phyloP scores from a whole-genome alignment of 2,888 invertebrate genomes.

The Mimumesa dahlbomi region DNA sequence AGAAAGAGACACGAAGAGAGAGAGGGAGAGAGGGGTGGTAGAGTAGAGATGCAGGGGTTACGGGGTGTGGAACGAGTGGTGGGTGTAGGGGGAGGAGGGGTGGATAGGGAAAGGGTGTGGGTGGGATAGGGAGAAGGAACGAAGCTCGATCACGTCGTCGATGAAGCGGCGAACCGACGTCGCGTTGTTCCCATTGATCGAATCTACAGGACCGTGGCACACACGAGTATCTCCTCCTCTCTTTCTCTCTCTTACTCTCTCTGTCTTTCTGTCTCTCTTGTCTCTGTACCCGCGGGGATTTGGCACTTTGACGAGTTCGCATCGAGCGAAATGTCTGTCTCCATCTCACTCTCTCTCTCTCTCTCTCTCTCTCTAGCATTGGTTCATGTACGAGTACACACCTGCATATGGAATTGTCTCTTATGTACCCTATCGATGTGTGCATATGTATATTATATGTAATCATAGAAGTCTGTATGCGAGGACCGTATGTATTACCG shows the following conservation, averaged over 20 bases:
- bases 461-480: background rate
- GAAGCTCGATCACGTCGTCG: slow-evolving; percentile 57
- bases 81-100: background rate
- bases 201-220: slow-evolving; percentile 50
- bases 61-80: too few species aligned
- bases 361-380: slow-evolving; percentile 8
- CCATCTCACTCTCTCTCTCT: slow-evolving; percentile 8
- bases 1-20: too few species aligned
- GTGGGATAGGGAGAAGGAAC: slow-evolving; percentile 42
- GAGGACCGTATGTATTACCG: background rate
- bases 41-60: too few species aligned
- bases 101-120: background rate
- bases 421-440: background rate
- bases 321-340: slow-evolving; percentile 43
- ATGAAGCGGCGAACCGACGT: slow-evolving; percentile 59
- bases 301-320: slow-evolving; percentile 64
- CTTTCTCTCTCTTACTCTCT: background rate
- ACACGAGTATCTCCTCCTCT: slow-evolving; percentile 9
- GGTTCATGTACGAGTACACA: background rate
- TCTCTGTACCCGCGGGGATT: slow-evolving; percentile 54
- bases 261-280: background rate
- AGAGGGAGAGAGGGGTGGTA: too few species aligned
- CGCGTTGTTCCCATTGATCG: slow-evolving; percentile 59
- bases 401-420: background rate
- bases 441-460: background rate